A percentile compares a stretch with the other conserved stretches of the same genome.
Conservation (phyloP, 2,113 vertebrate genomes). For the Leucosticte australis region DNA sequence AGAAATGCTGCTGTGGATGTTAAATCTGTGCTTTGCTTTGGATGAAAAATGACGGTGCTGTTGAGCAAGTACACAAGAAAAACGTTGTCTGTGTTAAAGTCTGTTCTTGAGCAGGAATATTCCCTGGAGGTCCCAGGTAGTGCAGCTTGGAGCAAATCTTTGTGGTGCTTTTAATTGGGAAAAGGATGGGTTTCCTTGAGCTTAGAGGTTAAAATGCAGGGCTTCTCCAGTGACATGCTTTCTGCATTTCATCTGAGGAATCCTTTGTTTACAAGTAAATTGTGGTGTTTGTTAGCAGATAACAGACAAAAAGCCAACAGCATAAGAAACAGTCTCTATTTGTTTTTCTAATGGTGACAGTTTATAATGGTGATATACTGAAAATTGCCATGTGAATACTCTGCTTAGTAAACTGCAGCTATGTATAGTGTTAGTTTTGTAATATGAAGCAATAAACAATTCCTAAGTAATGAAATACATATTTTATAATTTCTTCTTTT, state of each 20-base stretch:
- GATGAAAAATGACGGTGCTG: neutral
- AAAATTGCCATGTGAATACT: neutral
- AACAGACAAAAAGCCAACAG: neutral
- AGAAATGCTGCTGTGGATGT: neutral
- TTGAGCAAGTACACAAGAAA: neutral
- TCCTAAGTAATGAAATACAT: neutral
- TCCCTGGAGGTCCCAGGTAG: neutral
- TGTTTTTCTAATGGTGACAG: neutral
- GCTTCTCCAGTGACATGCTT: neutral
- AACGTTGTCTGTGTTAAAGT: neutral
- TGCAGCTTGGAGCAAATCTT: neutral
- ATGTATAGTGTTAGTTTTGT: neutral
- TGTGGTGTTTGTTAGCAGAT: neutral
- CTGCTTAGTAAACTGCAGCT: neutral
- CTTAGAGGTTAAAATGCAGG: neutral
- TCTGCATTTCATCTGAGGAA: neutral
- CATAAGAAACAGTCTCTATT: neutral
- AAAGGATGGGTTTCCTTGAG: neutral
- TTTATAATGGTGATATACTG: neutral
- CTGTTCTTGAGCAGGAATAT: neutral
- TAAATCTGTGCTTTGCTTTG: neutral
- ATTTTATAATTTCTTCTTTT: neutral
- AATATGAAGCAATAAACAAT: neutral
- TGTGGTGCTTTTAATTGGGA: neutral
- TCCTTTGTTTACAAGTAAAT: slow-evolving; percentile 16